Percentiles rank a stretch among this genome's conserved stretches.
Conservation (phyloP, 2,113 vertebrate species). For the Theropithecus gelada region DNA sequence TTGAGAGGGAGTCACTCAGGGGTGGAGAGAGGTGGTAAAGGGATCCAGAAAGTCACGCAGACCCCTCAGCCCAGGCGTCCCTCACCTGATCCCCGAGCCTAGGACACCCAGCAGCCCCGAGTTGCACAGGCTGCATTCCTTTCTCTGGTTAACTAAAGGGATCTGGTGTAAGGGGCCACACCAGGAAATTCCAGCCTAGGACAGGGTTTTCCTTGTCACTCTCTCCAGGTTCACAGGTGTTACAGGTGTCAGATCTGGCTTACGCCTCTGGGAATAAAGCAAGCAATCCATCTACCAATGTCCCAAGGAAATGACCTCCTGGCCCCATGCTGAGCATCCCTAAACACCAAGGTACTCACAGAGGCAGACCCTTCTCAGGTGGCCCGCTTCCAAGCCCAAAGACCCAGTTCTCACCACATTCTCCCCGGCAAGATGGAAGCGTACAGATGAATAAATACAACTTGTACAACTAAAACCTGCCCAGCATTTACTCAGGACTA, state of each 20-base stretch:
- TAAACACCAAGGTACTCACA: background rate
- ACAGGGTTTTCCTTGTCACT: background rate
- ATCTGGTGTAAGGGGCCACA: no score
- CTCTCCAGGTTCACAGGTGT: background rate
- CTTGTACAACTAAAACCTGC: rapidly evolving
- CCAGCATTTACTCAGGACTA: background rate
- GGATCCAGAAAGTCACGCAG: no score
- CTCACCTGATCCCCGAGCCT: no score
- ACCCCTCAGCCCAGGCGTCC: background rate
- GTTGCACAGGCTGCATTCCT: no score
- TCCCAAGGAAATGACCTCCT: background rate
- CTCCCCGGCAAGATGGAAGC: background rate
- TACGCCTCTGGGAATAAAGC: background rate
- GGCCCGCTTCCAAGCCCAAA: rapidly evolving
- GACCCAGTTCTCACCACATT: background rate
- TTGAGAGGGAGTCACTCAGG: background rate
- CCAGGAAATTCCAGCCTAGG: background rate
- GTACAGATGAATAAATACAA: background rate
- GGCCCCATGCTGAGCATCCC: background rate
- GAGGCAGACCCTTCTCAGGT: background rate
- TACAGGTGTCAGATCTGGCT: background rate
- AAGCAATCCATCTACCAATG: background rate
- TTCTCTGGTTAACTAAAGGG: background rate
- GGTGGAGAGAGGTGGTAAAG: no score
- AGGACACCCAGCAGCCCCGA: background rate